These are phyloP conservation scores for Erpornis zantholeuca DNA, from an alignment of 2,113 vertebrate genomes.

Conservation along the genomic window DNA sequence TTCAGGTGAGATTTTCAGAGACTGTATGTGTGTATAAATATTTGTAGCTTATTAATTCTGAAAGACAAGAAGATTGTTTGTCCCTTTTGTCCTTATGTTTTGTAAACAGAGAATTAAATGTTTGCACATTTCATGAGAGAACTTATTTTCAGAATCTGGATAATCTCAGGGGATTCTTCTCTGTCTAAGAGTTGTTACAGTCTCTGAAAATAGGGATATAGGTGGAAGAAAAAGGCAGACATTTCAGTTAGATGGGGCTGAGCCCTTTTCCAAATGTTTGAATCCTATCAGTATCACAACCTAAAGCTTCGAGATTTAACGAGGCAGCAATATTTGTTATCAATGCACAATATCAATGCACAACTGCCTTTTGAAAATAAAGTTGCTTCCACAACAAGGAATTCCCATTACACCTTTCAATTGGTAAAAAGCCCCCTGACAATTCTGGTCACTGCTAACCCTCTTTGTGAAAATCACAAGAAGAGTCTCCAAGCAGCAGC, in stretches of 20 bases:
- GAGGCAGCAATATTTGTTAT: neutral
- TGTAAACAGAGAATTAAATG: neutral
- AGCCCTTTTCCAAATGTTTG: neutral
- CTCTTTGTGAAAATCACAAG: neutral
- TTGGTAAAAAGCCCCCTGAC: neutral
- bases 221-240: neutral
- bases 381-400: accelerated
- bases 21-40: neutral
- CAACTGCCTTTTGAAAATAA: neutral
- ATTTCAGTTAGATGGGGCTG: neutral
- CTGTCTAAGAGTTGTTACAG: neutral
- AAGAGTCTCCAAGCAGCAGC: neutral
- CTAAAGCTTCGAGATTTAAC: neutral
- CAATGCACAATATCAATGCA: too few species aligned
- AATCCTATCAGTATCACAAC: neutral
- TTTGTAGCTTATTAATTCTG: neutral
- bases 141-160: neutral
- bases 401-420: neutral
- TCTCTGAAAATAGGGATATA: neutral
- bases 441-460: neutral
- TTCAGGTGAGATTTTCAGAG: conserved; percentile 7
- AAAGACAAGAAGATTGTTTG: neutral
- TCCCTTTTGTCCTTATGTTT: neutral
- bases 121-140: neutral
- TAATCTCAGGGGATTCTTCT: neutral